Evolutionary conservation across 2,888 invertebrate genomes (phyloP).

Genomic region (Dendrolimus pini): DNA sequence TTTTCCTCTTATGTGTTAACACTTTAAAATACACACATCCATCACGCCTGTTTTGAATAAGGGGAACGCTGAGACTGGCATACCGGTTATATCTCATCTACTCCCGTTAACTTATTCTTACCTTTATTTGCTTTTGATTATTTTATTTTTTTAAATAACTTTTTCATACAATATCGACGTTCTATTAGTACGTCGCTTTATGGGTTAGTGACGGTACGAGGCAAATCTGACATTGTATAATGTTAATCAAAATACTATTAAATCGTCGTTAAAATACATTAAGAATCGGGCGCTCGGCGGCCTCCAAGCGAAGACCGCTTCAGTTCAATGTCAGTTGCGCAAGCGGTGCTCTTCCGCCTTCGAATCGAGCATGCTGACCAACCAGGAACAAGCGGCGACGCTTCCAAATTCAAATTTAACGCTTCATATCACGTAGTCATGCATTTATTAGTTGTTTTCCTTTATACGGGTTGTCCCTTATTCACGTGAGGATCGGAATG

Average conservation of each 20-base stretch:
- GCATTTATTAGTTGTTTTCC: not conserved
- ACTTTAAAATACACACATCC: not conserved
- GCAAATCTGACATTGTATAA: conserved; percentile 21
- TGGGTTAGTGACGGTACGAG: conserved; percentile 18
- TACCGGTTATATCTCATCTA: too few relatives aligned
- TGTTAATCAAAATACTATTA: conserved; percentile 29
- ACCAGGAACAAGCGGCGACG: conserved; percentile 46
- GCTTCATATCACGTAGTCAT: conserved; percentile 12
- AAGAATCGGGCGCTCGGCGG: conserved; percentile 56
- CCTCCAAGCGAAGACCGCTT: conserved; percentile 58
- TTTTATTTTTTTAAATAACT: too few relatives aligned
- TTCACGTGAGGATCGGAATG: too few relatives aligned
- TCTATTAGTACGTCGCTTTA: conserved; percentile 11
- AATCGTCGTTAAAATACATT: conserved; percentile 44
- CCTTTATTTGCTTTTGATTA: too few relatives aligned
- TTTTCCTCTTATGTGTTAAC: conserved; percentile 40
- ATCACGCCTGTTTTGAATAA: too few relatives aligned
- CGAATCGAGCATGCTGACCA: conserved; percentile 36
- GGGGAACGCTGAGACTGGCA: too few relatives aligned
- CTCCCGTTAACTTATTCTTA: too few relatives aligned
- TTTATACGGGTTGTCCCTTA: too few relatives aligned
- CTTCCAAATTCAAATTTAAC: conserved; percentile 50
- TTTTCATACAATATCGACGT: too few relatives aligned
- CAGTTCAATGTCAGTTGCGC: conserved; percentile 75
- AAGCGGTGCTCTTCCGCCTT: conserved; percentile 70